These are phyloP conservation scores for Mus minutoides DNA, from an alignment of 2,797 vertebrate species.

Conservation along the genomic window DNA sequence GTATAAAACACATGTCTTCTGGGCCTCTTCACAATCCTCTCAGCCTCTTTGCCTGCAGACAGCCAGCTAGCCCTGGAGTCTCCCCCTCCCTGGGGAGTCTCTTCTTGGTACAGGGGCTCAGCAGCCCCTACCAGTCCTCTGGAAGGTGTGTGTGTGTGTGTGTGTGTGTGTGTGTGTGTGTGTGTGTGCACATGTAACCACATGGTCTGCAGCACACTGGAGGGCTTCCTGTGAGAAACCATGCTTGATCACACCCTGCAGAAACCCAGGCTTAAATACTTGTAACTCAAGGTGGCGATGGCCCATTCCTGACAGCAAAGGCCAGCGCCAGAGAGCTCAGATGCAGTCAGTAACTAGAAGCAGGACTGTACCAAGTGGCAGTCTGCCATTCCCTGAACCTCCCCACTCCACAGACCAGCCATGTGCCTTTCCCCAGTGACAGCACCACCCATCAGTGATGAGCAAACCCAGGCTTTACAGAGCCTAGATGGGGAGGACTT, in stretches of 20 bases:
- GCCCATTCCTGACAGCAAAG: neutral
- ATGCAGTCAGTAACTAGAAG: neutral
- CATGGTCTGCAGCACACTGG: fast-evolving
- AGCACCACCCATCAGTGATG: neutral
- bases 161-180: too few species aligned
- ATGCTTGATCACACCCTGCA: neutral
- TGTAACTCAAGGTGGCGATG: neutral
- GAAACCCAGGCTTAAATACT: neutral
- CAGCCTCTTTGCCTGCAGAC: neutral
- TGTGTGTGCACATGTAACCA: too few species aligned
- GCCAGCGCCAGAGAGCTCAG: neutral
- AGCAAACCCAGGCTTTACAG: neutral
- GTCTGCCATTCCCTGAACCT: fast-evolving
- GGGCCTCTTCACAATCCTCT: neutral
- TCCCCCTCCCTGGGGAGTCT: neutral
- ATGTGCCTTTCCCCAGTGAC: fast-evolving
- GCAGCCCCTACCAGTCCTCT: neutral
- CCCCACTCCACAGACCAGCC: neutral
- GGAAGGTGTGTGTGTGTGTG: too few species aligned
- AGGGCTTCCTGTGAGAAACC: neutral
- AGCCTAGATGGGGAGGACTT: neutral
- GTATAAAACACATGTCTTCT: neutral
- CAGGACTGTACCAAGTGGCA: fast-evolving
- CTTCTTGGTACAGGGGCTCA: neutral
- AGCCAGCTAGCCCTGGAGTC: neutral